These are phyloP conservation scores for Menidia menidia DNA, from an alignment of 2,797 vertebrate genomes.

Conservation along the genomic window DNA sequence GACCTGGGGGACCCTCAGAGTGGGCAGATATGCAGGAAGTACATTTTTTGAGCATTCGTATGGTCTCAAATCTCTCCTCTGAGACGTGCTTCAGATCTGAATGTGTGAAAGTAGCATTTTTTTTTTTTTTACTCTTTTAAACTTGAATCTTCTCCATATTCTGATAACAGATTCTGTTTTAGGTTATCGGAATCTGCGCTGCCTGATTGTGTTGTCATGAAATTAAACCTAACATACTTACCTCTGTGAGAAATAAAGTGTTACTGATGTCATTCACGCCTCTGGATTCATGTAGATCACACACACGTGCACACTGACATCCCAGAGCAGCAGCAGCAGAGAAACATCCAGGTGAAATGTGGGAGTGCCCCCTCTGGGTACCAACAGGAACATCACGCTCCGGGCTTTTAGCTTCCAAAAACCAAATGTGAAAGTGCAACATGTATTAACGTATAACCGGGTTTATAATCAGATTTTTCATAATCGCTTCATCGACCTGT, in stretches of 20 bases:
- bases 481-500: no score
- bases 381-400: no score
- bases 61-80: not conserved
- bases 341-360: no score
- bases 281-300: not conserved
- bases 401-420: no score
- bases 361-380: no score
- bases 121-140: not conserved
- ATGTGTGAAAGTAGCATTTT: not conserved
- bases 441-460: no score
- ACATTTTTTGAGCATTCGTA: not conserved
- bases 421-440: no score
- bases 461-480: no score
- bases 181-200: no score
- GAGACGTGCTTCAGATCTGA: not conserved
- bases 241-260: conserved; percentile 34
- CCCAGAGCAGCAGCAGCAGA: no score
- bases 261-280: not conserved
- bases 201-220: conserved; percentile 2
- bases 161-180: not conserved
- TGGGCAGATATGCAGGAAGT: no score
- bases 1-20: not conserved
- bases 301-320: no score
- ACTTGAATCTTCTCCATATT: conserved; percentile 1
- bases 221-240: not conserved